A percentile compares a stretch with the other conserved stretches of the same genome.
Evolutionary conservation across 2,797 vertebrate genomes (phyloP).

Genomic region (Dicrostonyx torquatus): DNA sequence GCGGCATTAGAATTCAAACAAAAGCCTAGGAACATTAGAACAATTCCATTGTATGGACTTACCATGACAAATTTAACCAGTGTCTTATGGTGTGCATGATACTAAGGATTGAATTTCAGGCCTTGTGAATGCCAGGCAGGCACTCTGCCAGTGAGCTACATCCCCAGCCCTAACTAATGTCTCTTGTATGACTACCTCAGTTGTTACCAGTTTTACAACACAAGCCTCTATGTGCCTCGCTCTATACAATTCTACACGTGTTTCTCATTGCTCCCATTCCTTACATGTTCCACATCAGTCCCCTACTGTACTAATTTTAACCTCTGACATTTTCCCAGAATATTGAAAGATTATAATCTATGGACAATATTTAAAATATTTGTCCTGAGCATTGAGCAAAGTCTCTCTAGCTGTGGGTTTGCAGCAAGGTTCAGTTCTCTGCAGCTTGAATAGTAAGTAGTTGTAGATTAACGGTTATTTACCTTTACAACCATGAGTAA

Average conservation of each 20-base stretch:
- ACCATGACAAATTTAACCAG: conserved; percentile 21
- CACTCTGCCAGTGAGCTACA: neutral
- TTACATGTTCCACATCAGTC: neutral
- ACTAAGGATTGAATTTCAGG: neutral
- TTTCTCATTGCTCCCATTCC: neutral
- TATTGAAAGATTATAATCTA: neutral
- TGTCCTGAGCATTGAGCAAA: neutral
- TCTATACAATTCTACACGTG: neutral
- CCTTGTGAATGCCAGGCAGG: neutral
- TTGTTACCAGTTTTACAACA: conserved; percentile 21
- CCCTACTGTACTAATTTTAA: neutral
- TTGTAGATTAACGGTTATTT: neutral
- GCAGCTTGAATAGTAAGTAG: neutral
- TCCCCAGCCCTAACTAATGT: neutral
- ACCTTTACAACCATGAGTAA: neutral
- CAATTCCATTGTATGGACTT: neutral
- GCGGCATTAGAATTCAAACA: neutral
- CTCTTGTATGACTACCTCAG: neutral
- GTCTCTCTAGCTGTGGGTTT: neutral
- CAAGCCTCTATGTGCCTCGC: neutral
- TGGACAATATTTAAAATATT: neutral
- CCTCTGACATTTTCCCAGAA: neutral
- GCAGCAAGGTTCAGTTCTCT: neutral
- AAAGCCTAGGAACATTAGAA: neutral
- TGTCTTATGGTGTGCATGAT: neutral